A percentile compares a stretch with the other conserved stretches of the same genome.
Conservation (phyloP, 2,888 invertebrate species). For the Coelinius sp. region DNA sequence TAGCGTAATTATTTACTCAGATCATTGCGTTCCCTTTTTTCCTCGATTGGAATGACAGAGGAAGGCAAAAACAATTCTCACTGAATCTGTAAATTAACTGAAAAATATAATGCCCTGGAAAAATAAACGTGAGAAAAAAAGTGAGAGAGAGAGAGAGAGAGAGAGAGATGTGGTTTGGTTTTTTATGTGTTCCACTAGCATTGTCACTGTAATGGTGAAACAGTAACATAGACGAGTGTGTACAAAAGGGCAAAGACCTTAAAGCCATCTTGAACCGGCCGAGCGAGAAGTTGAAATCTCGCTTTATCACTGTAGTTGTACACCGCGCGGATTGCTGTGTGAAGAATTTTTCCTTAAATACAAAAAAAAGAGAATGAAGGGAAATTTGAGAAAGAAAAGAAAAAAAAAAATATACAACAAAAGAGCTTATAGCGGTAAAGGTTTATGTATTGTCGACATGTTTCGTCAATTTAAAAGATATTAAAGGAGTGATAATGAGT, state of each 20-base stretch:
- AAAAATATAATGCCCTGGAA: neutral
- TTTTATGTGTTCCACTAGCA: constrained; percentile 13
- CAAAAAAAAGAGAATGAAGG: neutral
- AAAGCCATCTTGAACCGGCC: constrained; percentile 33
- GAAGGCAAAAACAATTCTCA: neutral
- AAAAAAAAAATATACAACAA: constrained; percentile 12
- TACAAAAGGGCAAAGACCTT: constrained; percentile 37
- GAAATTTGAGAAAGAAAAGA: constrained; percentile 9
- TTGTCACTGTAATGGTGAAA: constrained; percentile 16
- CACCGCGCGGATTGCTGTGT: constrained; percentile 13
- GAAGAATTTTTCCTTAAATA: neutral
- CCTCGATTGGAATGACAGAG: constrained; percentile 33
- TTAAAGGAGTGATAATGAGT: constrained; percentile 12
- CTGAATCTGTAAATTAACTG: neutral
- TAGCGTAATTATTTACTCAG: constrained; percentile 45
- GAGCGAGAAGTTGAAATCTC: constrained; percentile 33
- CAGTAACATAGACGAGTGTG: constrained; percentile 18
- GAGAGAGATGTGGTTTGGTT: neutral
- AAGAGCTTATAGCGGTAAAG: constrained; percentile 41
- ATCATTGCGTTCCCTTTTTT: constrained; percentile 46
- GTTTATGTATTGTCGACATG: constrained; percentile 34
- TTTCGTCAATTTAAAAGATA: constrained; percentile 8
- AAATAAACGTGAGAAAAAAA: no score
- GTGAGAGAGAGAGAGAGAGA: neutral
- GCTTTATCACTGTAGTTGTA: constrained; percentile 14